These are phyloP conservation scores for Brachionus paranguensis DNA, from an alignment of 1,140 invertebrate genomes.

Conservation along the genomic window DNA sequence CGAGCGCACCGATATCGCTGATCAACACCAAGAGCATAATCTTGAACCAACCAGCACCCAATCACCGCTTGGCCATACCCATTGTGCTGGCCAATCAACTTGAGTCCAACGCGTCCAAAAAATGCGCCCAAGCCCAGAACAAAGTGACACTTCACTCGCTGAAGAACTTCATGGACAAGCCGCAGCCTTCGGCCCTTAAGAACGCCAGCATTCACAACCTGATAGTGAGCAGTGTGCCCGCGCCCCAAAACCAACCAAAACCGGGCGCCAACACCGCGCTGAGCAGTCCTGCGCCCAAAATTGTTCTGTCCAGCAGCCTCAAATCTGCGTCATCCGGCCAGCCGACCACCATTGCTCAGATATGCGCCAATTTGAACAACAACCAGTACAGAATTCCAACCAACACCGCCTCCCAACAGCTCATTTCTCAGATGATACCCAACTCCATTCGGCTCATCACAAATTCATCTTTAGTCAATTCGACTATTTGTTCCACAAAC, in stretches of 20 bases:
- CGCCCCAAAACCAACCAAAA: neutral
- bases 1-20: neutral
- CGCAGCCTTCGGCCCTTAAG: neutral
- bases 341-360: conserved; percentile 23
- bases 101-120: neutral
- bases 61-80: neutral
- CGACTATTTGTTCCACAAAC: neutral
- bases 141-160: conserved; percentile 3
- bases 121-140: neutral
- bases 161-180: neutral
- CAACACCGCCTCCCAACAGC: neutral
- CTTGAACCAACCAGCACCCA: neutral
- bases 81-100: neutral
- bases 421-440: neutral
- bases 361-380: neutral
- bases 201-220: neutral
- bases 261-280: neutral
- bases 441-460: neutral
- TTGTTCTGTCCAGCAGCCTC: neutral
- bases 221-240: neutral
- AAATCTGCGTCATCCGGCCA: neutral
- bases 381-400: neutral
- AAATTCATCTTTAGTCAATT: neutral
- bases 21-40: neutral
- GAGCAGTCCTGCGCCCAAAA: neutral